These are phyloP conservation scores for Seriola aureovittata DNA, from an alignment of 2,113 vertebrate species.

Conservation along the genomic window DNA sequence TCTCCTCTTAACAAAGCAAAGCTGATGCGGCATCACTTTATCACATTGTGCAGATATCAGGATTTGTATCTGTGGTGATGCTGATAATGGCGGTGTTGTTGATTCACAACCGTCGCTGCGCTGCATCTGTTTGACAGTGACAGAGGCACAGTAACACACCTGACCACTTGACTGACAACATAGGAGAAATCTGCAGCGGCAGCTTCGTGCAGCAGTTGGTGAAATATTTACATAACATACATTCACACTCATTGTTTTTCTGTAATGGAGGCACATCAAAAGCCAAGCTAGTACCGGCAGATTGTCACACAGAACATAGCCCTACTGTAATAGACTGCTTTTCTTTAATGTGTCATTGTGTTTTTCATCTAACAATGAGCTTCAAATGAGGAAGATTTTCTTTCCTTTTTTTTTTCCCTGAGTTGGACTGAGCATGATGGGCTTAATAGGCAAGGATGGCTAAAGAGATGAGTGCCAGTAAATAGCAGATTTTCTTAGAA, in stretches of 20 bases:
- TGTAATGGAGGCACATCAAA: conserved; percentile 18
- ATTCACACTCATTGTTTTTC: conserved; percentile 33
- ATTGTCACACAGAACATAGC: conserved; percentile 12
- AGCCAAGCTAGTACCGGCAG: conserved; percentile 2
- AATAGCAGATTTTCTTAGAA: conserved; percentile 59
- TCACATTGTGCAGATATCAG: conserved; percentile 45
- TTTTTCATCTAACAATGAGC: conserved; percentile 18
- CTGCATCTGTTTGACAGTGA: conserved; percentile 35
- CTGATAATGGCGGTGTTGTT: conserved; percentile 44
- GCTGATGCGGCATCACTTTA: neutral
- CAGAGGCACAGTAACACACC: conserved; percentile 40
- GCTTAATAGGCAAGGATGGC: conserved; percentile 24
- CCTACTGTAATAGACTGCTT: neutral
- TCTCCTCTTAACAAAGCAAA: conserved; percentile 47
- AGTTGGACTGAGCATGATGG: neutral
- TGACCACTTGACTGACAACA: conserved; percentile 47
- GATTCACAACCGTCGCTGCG: conserved; percentile 9
- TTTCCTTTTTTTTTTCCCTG: neutral
- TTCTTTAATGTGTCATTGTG: neutral
- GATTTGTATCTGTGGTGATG: conserved; percentile 40
- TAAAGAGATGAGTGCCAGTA: conserved; percentile 43
- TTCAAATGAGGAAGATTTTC: neutral
- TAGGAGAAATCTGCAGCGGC: conserved; percentile 10
- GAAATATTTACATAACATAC: conserved; percentile 51
- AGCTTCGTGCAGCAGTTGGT: conserved; percentile 8